Conservation (phyloP, 2,888 invertebrate genomes). For the Leptinotarsa rubiginosa region DNA sequence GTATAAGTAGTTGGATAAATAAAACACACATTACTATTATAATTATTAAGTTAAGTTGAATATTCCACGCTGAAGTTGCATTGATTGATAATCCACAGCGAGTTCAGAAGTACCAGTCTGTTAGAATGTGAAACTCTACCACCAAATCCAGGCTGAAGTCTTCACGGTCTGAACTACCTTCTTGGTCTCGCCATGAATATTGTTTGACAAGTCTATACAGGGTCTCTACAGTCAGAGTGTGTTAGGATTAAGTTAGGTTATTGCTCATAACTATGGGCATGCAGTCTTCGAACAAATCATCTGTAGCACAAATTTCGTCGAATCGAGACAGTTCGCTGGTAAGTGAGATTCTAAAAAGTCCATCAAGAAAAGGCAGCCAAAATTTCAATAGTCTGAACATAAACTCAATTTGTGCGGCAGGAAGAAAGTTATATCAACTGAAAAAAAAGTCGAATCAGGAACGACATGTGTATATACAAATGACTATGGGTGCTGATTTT, state of each 20-base stretch:
- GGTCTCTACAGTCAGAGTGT: slow-evolving; percentile 34
- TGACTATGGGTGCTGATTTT: slow-evolving; percentile 45
- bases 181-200: not conserved
- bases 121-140: not conserved
- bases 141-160: too few species aligned
- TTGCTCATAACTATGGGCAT: slow-evolving; percentile 30
- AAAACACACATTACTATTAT: slow-evolving; percentile 36
- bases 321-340: slow-evolving; percentile 9
- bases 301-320: slow-evolving; percentile 42
- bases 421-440: slow-evolving; percentile 16
- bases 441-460: slow-evolving; percentile 30
- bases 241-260: slow-evolving; percentile 36
- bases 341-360: slow-evolving; percentile 38
- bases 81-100: slow-evolving; percentile 28
- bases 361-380: not conserved
- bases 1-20: slow-evolving; percentile 39
- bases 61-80: slow-evolving; percentile 30
- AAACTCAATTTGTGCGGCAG: slow-evolving; percentile 40
- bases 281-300: slow-evolving; percentile 36
- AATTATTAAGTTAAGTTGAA: slow-evolving; percentile 21
- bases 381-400: not conserved
- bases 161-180: not conserved
- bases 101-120: slow-evolving; percentile 8
- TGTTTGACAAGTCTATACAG: slow-evolving; percentile 26
- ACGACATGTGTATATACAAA: slow-evolving; percentile 48